Base-by-base conservation (phyloP, 2,888 invertebrate species). In the Diarsia rubi region DNA sequence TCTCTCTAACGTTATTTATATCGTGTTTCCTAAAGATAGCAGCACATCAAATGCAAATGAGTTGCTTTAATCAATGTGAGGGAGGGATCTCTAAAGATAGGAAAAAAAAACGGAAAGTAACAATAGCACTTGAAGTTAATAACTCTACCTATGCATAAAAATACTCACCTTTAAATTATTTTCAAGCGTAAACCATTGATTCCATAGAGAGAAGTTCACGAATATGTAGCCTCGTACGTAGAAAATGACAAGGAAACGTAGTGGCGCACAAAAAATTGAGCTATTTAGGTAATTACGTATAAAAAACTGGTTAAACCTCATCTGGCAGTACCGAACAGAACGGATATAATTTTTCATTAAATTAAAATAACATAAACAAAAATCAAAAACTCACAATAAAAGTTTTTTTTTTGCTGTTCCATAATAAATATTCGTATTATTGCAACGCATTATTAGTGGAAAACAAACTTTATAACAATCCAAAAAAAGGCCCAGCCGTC, bases 401-500 rank as follows among this genome's bases (percentile, higher is more conserved):
- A 11, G 16, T 0, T 12, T 31, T 44, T 70, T 69, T 31, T 69
- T 47, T 24, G 2, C n/a, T 24, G 2, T n/a, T 24, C 4, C 1
- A 3, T 2, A 0, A 14, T n/a, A 12, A 27, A 66, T 2, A 21
- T 42, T 6, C 1, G 2, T 47, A 3, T 3, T 0, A 19, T 27
- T 16, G 31, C 27, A n/a, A 49, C 44, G 37, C 49, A 47, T 54
- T n/a, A 45, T 60, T 21, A 68, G 49, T 62, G 77, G 78, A 81
- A 70, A 44, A 74, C 81, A 21, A 76, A 79, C 85, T 67, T 83
- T 66, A 78, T 37, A 54, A 52, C 75, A 64, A 27, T 52, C 79
- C 75, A 86, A 86, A 90, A 93, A 92, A 93, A 91, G 83, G 83
- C 84, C 84, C 81, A 82, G 88, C 91, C 90, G 92, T 93, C 93